phyloP scores from a whole-genome alignment of 2,113 vertebrate species.

The Psammodynastes pulverulentus region DNA sequence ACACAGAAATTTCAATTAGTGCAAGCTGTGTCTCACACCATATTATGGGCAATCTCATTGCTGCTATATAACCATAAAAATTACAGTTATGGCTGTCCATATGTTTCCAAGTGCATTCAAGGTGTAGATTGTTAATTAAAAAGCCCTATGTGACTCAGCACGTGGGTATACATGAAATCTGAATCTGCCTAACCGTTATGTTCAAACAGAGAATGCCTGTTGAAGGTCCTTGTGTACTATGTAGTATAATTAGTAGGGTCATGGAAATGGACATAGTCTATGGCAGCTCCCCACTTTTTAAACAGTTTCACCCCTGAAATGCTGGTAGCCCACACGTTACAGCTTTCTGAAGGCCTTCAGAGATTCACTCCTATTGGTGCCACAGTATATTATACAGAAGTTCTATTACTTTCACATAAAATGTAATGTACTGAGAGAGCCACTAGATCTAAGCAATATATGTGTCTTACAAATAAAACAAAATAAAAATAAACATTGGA shows the following conservation, averaged over 20 bases:
- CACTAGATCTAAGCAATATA: background rate
- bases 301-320: background rate
- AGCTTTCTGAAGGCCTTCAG: background rate
- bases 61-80: background rate
- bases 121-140: background rate
- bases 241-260: background rate
- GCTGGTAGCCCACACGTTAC: background rate
- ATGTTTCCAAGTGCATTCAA: background rate
- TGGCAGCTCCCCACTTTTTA: background rate
- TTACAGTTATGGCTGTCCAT: background rate
- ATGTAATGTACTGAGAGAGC: background rate
- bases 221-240: background rate
- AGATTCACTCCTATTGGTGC: background rate
- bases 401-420: background rate
- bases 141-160: background rate
- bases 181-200: background rate
- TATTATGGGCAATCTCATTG: background rate
- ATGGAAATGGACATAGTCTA: background rate
- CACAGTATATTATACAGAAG: background rate
- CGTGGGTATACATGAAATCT: background rate
- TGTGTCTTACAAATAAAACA: background rate
- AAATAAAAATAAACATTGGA: background rate
- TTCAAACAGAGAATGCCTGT: background rate
- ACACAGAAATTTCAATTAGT: background rate
- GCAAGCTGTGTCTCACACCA: background rate